phyloP scores from a whole-genome alignment of 2,113 vertebrate species.

The Zeus faber region DNA sequence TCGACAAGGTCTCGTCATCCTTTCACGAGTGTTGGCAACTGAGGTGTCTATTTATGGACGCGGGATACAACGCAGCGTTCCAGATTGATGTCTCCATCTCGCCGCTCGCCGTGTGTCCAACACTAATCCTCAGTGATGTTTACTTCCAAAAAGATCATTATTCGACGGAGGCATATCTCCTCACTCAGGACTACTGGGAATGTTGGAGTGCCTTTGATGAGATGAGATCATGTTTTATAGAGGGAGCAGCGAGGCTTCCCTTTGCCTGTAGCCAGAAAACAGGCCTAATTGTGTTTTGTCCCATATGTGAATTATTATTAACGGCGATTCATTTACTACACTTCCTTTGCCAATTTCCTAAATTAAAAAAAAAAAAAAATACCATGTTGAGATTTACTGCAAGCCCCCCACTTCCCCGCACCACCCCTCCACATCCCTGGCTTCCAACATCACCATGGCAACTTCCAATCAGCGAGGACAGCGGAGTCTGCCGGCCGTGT shows the following conservation, averaged over 20 bases:
- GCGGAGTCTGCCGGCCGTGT: constrained; percentile 61
- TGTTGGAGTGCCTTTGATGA: constrained; percentile 71
- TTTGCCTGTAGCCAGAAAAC: constrained; percentile 73
- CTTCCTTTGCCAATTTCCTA: constrained; percentile 76
- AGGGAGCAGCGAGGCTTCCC: constrained; percentile 55
- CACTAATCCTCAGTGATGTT: constrained; percentile 54
- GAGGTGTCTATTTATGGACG: constrained; percentile 48
- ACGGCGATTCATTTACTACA: constrained; percentile 75
- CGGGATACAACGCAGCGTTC: constrained; percentile 13
- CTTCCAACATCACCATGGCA: constrained; percentile 74
- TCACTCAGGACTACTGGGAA: constrained; percentile 61
- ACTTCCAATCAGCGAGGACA: constrained; percentile 72
- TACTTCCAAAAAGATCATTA: constrained; percentile 66
- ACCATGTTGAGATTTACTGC: constrained; percentile 70
- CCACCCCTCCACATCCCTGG: constrained; percentile 44
- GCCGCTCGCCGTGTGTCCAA: constrained; percentile 44
- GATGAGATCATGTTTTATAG: constrained; percentile 66
- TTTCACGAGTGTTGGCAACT: too few relatives aligned
- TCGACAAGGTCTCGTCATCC: too few relatives aligned
- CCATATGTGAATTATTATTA: constrained; percentile 79
- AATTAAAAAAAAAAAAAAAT: constrained; percentile 70
- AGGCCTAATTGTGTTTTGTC: constrained; percentile 69
- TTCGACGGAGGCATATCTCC: constrained; percentile 46
- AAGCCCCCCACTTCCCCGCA: constrained; percentile 16
- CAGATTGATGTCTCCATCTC: constrained; percentile 57